These are phyloP conservation scores for Neodon shergylaensis DNA, from an alignment of 2,113 vertebrate genomes.

Conservation along the genomic window DNA sequence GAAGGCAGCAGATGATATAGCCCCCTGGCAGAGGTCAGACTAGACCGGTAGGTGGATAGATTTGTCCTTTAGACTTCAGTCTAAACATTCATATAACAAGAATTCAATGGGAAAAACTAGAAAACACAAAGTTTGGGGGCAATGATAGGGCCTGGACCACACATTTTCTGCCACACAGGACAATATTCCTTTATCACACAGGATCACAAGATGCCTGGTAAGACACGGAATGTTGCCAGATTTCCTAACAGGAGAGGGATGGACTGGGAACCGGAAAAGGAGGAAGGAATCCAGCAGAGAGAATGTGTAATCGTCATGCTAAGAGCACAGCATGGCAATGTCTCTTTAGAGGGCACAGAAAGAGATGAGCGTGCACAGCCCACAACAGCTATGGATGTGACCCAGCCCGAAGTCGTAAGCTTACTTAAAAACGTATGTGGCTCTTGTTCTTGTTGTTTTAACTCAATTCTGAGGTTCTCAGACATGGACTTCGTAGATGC, in stretches of 20 bases:
- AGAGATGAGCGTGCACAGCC: too few species aligned
- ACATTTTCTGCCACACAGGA: not conserved
- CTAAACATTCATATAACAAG: not conserved
- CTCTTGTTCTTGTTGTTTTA: not conserved
- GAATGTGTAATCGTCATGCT: not conserved
- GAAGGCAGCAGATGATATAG: not conserved
- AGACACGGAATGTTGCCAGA: not conserved
- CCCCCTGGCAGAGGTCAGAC: not conserved
- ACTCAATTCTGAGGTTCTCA: not conserved
- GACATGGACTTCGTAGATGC: not conserved
- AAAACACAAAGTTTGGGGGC: not conserved
- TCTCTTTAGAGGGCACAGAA: not conserved
- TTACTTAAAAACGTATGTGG: not conserved
- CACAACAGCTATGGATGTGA: not conserved
- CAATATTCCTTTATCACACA: not conserved
- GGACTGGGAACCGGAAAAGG: not conserved
- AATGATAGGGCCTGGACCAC: not conserved
- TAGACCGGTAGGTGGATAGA: not conserved
- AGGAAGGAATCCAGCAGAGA: not conserved
- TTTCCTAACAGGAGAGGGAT: not conserved
- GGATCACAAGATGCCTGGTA: not conserved
- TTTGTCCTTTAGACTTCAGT: not conserved
- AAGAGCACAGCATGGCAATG: not conserved
- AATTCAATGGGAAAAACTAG: not conserved
- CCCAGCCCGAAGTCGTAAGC: not conserved